These are phyloP conservation scores for Baronia brevicornis DNA, from an alignment of 2,888 invertebrate genomes.

Conservation along the genomic window DNA sequence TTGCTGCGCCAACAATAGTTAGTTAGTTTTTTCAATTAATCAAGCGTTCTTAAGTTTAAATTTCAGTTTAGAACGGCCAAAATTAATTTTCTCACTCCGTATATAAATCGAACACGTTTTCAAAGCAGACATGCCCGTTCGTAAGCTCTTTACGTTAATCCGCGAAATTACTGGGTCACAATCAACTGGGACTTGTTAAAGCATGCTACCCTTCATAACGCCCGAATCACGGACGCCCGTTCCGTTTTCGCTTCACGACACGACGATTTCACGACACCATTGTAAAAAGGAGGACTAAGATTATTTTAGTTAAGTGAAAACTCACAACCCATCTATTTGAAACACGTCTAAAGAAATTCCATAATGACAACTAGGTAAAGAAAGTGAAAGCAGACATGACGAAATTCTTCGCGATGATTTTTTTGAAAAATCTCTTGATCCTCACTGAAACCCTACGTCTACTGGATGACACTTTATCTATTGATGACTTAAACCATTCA, in stretches of 20 bases:
- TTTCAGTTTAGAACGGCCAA: conserved; percentile 4
- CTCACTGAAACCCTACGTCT: too few relatives aligned
- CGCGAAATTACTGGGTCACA: conserved; percentile 17
- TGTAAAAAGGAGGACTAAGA: too few relatives aligned
- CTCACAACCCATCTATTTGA: too few relatives aligned
- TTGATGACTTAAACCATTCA: too few relatives aligned
- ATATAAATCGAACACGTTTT: conserved; percentile 2
- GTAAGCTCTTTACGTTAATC: conserved; percentile 12
- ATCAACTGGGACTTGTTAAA: conserved; percentile 16
- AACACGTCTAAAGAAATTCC: conserved; percentile 1
- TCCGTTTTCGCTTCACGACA: conserved; percentile 1
- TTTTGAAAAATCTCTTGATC: too few relatives aligned
- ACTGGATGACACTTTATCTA: too few relatives aligned
- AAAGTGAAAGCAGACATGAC: too few relatives aligned
- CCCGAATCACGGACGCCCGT: conserved; percentile 3
- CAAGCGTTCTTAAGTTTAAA: too few relatives aligned
- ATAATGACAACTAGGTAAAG: too few relatives aligned
- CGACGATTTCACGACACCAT: conserved; percentile 8
- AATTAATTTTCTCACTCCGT: conserved; percentile 4
- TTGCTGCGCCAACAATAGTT: not conserved
- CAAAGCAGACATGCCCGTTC: conserved; percentile 10
- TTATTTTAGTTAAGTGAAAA: too few relatives aligned
- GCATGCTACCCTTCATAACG: conserved; percentile 15
- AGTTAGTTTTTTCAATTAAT: conserved; percentile 10
- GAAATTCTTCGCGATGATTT: too few relatives aligned